A percentile compares a stretch with the other conserved stretches of the same genome.
These are phyloP conservation scores for Fulica atra DNA, from an alignment of 2,113 vertebrate species.

Conservation along the genomic window DNA sequence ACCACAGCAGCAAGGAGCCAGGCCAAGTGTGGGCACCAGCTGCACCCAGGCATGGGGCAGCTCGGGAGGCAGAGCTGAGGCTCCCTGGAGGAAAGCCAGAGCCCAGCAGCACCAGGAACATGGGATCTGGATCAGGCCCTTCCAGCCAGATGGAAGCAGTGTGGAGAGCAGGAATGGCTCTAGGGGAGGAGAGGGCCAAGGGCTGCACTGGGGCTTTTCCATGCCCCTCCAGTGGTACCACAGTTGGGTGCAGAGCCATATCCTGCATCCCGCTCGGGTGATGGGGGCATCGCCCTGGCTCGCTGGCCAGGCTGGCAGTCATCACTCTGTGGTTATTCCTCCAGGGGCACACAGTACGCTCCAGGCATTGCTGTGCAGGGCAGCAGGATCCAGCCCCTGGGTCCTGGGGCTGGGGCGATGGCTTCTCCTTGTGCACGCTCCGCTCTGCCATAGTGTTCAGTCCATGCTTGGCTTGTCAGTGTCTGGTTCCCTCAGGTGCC, in stretches of 20 bases:
- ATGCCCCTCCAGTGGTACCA: not conserved
- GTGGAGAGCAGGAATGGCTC: not conserved
- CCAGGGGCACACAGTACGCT: not conserved
- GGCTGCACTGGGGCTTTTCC: not conserved
- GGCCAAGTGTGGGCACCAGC: rapidly evolving
- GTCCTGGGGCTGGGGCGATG: not conserved
- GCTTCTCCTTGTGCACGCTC: not conserved
- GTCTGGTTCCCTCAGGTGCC: rapidly evolving
- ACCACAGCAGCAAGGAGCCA: not conserved
- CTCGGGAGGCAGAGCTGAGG: not conserved
- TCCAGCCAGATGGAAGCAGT: not conserved
- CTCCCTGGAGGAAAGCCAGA: not conserved
- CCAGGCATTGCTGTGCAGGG: not conserved
- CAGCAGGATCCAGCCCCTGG: not conserved
- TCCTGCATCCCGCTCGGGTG: not conserved
- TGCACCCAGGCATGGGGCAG: not conserved
- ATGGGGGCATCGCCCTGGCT: not conserved
- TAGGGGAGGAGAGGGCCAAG: not conserved
- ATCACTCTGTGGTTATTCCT: rapidly evolving
- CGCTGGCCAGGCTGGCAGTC: not conserved
- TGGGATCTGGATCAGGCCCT: not conserved
- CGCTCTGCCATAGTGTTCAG: rapidly evolving
- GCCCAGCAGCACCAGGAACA: not conserved
- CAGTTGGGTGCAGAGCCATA: not conserved
- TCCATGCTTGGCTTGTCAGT: not conserved